Conservation (phyloP, 2,888 invertebrate genomes). For the Oeneis ivallda region DNA sequence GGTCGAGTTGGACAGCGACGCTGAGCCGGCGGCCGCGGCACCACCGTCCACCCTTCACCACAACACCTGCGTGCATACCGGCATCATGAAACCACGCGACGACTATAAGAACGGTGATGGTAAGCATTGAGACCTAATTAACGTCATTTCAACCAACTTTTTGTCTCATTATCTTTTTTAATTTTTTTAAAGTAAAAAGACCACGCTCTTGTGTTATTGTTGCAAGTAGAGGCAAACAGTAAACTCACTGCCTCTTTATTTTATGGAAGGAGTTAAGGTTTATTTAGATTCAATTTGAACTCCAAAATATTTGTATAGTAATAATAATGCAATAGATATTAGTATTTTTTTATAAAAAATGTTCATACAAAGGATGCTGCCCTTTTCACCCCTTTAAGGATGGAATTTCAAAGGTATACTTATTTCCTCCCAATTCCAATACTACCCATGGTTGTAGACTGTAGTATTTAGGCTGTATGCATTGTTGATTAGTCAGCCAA, state of each 20-base stretch:
- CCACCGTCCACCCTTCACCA: background rate
- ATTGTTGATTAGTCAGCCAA: too few species aligned
- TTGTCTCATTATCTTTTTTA: background rate
- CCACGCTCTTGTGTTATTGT: constrained; percentile 1
- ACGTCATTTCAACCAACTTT: background rate
- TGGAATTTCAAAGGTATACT: too few species aligned
- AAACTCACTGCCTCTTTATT: background rate
- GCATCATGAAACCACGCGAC: constrained; percentile 61
- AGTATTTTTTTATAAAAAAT: too few species aligned
- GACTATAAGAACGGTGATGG: constrained; percentile 65
- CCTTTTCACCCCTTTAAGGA: too few species aligned
- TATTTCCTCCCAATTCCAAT: too few species aligned
- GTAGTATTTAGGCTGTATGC: too few species aligned
- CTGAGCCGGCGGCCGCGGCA: constrained; percentile 16
- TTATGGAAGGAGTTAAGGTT: background rate
- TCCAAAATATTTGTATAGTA: too few species aligned
- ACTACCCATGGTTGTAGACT: too few species aligned
- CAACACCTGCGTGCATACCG: constrained; percentile 18
- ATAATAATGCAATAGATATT: too few species aligned
- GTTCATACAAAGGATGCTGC: too few species aligned
- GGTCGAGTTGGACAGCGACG: constrained; percentile 30
- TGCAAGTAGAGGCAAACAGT: background rate
- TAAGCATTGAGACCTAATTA: constrained; percentile 44
- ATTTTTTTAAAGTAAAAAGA: background rate
- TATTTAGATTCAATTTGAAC: background rate